Evolutionary conservation across 2,888 invertebrate genomes (phyloP).

Genomic region (Rhagonycha fulva): DNA sequence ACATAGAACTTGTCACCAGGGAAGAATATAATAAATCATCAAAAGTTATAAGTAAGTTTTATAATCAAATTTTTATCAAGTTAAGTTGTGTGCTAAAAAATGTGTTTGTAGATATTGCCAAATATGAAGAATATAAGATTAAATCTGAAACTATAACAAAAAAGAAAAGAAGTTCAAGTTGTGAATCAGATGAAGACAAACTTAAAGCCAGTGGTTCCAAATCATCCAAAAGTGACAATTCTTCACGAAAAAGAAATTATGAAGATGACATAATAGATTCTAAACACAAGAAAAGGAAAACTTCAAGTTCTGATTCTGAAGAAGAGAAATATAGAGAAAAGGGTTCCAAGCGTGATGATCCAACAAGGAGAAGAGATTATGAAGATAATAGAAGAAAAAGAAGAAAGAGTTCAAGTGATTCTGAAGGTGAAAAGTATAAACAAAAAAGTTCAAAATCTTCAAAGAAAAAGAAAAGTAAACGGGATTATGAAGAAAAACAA

Average conservation of each 20-base stretch:
- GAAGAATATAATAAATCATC: conserved; percentile 80
- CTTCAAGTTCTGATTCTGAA: background rate
- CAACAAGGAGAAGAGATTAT: background rate
- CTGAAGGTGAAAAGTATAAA: background rate
- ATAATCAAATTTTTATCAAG: background rate
- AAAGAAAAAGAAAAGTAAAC: background rate
- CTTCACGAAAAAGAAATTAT: background rate
- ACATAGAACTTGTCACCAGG: conserved; percentile 76
- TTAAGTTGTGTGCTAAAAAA: conserved; percentile 3
- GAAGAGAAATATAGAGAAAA: background rate
- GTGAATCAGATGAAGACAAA: background rate
- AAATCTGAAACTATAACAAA: background rate
- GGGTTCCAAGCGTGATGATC: background rate
- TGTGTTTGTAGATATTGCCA: conserved; percentile 65
- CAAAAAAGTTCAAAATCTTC: background rate
- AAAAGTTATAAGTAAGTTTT: conserved; percentile 83
- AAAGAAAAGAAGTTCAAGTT: background rate
- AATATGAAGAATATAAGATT: conserved; percentile 67
- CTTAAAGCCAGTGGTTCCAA: background rate
- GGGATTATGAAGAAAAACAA: background rate
- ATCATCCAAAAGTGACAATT: background rate
- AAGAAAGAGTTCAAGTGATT: background rate
- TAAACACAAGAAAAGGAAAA: background rate
- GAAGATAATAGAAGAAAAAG: background rate
- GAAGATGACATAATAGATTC: conserved; percentile 36